These are phyloP conservation scores for Papilio machaon DNA, from an alignment of 1,140 invertebrate genomes.

Conservation along the genomic window DNA sequence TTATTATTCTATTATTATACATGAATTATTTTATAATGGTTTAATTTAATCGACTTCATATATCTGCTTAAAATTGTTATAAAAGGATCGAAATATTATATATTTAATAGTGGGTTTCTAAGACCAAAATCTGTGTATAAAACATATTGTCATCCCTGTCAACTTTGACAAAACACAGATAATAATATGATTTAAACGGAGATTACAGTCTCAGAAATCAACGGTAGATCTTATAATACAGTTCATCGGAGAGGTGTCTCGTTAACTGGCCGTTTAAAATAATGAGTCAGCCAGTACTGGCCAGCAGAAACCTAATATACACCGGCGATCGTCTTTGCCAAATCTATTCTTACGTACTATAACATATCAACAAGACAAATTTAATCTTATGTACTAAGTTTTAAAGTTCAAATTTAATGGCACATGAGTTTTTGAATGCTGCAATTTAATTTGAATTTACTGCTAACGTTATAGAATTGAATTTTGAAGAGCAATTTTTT, in stretches of 20 bases:
- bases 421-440: not conserved
- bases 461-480: not conserved
- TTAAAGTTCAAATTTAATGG: slow-evolving; percentile 41
- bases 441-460: not conserved
- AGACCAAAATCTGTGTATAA: too few relatives aligned
- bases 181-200: too few relatives aligned
- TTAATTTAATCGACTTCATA: too few relatives aligned
- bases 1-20: too few relatives aligned
- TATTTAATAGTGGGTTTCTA: too few relatives aligned
- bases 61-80: too few relatives aligned
- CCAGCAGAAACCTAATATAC: slow-evolving; percentile 62
- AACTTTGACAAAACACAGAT: too few relatives aligned
- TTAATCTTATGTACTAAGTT: slow-evolving; percentile 32
- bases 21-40: too few relatives aligned
- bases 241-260: slow-evolving; percentile 41
- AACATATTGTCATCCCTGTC: too few relatives aligned
- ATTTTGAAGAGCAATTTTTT: not conserved
- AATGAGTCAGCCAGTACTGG: slow-evolving; percentile 58
- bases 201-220: too few relatives aligned
- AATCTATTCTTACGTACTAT: slow-evolving; percentile 60
- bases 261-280: slow-evolving; percentile 53
- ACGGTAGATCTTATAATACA: not conserved
- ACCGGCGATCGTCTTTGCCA: slow-evolving; percentile 61
- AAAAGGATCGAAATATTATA: too few relatives aligned
- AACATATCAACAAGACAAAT: slow-evolving; percentile 42